phyloP scores from a whole-genome alignment of 2,888 invertebrate genomes.

The Limnephilus rhombicus region DNA sequence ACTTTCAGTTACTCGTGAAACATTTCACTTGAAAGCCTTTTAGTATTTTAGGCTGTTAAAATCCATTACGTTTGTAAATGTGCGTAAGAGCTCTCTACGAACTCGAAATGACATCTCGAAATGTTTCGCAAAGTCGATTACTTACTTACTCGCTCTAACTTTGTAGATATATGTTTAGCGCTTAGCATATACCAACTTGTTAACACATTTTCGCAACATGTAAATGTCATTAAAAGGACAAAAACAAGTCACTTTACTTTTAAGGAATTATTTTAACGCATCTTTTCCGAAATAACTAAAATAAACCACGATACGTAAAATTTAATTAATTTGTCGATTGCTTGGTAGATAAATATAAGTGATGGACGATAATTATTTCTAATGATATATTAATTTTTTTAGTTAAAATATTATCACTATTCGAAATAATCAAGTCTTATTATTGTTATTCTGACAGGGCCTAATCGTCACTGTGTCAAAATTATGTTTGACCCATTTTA shows the following conservation, averaged over 20 bases:
- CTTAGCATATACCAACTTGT: background rate
- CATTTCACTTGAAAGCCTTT: background rate
- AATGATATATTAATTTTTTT: too few species aligned
- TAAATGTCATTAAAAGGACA: background rate
- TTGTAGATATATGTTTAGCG: background rate
- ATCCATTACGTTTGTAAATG: background rate
- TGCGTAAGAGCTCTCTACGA: background rate
- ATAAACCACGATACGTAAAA: too few species aligned
- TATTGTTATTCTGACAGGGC: background rate
- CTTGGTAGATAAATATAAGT: too few species aligned
- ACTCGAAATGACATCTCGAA: background rate
- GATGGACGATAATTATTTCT: too few species aligned
- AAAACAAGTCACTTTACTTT: background rate
- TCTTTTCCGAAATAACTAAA: background rate
- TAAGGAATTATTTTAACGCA: background rate
- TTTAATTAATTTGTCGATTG: too few species aligned
- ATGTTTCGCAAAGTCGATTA: background rate
- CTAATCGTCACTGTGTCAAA: background rate
- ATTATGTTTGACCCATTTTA: background rate
- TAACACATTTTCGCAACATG: background rate
- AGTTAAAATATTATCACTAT: background rate
- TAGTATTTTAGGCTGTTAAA: background rate
- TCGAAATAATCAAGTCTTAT: background rate
- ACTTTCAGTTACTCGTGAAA: background rate
- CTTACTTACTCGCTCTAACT: background rate